Base-by-base conservation (phyloP, 1,140 invertebrate genomes). In the Whitmania pigra region DNA sequence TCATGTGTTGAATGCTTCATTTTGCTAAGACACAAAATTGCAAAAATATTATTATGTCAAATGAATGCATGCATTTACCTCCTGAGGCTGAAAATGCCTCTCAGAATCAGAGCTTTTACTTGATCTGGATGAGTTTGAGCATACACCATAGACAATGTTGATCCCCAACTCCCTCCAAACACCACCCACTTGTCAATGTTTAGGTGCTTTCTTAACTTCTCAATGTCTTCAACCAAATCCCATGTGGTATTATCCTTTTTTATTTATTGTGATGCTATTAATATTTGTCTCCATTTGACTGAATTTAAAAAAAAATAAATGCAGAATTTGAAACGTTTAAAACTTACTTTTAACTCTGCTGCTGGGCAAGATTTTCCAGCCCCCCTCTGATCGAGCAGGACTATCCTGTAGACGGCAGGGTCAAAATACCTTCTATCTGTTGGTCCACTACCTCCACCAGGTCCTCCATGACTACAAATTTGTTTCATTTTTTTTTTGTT, bases 101-200 rank as follows among this genome's bases (percentile, higher is more conserved):
- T 75, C 5, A 82, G 74, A 20, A 82, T 73, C 55, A 82, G 71
- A 22, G 78, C 80, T 53, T 79, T 78, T 0, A 82, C 81, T 67
- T 75, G 76, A 53, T 78, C 76, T 43, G 79, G 79, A 71, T 82
- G 79, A 15, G 76, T 78, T 70, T 82, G 72, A 29, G 81, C 76
- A 75, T 82, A 82, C 0, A 78, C 76, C 53, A 82, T 71, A 13
- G 79, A 75, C 22, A 82, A 74, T 0, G 79, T 79, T 27, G 81
- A 80, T 0, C 81, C 81, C 81, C 81, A 82, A 67, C 79, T 80
- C 0, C 81, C 81, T 15, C 81, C 81, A 75, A 82, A 82, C 13
- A 82, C 79, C 22, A 81, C 75, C 81, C 81, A 82, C 29, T 78
- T 76, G 0, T 81, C 78, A 68, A 82, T 80, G 2, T 74, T 75